Percentiles rank a stretch among this genome's conserved stretches.
Conservation (phyloP, 2,888 invertebrate genomes). For the Trissoscelio sp. region DNA sequence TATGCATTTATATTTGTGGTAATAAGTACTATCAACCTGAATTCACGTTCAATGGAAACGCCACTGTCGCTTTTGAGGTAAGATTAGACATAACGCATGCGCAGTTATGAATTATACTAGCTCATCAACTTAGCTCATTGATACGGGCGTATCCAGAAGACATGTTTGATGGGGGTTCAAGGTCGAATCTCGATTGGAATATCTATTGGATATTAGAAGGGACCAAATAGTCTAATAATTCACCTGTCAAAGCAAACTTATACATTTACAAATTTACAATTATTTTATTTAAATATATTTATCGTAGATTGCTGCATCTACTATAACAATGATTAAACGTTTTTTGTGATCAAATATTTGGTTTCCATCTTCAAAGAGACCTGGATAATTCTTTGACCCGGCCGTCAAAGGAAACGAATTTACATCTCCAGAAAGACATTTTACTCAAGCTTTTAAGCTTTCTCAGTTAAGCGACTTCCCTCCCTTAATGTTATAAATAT, state of each 20-base stretch:
- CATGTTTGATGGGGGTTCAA: conserved; percentile 51
- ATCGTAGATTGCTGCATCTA: background rate
- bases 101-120: conserved; percentile 27
- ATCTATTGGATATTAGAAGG: background rate
- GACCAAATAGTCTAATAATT: too few species aligned
- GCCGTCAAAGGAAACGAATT: conserved; percentile 29
- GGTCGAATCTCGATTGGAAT: conserved; percentile 23
- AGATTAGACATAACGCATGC: conserved; percentile 62
- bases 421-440: conserved; percentile 22
- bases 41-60: conserved; percentile 46
- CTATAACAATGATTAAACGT: conserved; percentile 10
- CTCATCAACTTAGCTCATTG: conserved; percentile 59
- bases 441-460: conserved; percentile 3
- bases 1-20: conserved; percentile 31
- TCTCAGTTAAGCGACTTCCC: background rate
- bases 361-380: background rate
- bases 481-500: too few species aligned
- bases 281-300: background rate
- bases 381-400: conserved; percentile 17
- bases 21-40: conserved; percentile 13
- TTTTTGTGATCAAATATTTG: conserved; percentile 26
- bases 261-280: background rate
- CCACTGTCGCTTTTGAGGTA: conserved; percentile 22
- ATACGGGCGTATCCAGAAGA: conserved; percentile 63
- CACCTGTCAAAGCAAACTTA: too few species aligned